phyloP scores from a whole-genome alignment of 1,140 invertebrate genomes.

The Neodiprion lecontei region DNA sequence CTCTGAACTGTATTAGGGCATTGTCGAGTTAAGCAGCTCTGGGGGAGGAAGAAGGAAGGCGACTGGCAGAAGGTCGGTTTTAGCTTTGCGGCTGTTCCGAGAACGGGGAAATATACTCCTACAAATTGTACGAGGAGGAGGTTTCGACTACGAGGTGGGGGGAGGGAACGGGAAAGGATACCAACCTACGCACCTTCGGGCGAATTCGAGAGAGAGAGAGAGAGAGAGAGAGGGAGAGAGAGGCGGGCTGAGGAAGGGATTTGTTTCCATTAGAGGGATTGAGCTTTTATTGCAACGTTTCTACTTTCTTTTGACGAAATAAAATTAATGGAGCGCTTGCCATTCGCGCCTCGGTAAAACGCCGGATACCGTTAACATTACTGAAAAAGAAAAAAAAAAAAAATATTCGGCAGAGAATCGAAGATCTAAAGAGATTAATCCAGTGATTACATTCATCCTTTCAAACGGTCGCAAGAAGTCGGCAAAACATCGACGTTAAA shows the following conservation, averaged over 20 bases:
- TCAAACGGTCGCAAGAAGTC: no score
- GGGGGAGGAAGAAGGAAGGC: conserved; percentile 19
- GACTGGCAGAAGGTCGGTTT: neutral
- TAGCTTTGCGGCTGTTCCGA: neutral
- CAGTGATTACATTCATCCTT: no score
- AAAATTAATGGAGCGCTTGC: neutral
- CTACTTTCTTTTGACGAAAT: conserved; percentile 34
- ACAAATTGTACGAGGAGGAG: conserved; percentile 55
- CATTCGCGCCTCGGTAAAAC: neutral
- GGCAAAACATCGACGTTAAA: no score
- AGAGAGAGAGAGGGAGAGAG: neutral
- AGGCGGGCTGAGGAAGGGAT: conserved; percentile 42
- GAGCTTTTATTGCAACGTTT: conserved; percentile 55
- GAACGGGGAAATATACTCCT: conserved; percentile 47
- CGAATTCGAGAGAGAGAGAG: neutral
- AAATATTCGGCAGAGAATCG: no score
- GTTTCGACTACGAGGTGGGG: neutral
- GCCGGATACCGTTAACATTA: no score
- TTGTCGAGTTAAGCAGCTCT: conserved; percentile 16
- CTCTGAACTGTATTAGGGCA: neutral
- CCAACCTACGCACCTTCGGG: neutral
- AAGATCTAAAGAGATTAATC: no score
- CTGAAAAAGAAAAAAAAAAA: no score
- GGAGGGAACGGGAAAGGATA: neutral
- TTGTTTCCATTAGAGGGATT: conserved; percentile 63